Evolutionary conservation across 2,888 invertebrate genomes (phyloP).

Genomic region (Rhagophthalmus giganteus): DNA sequence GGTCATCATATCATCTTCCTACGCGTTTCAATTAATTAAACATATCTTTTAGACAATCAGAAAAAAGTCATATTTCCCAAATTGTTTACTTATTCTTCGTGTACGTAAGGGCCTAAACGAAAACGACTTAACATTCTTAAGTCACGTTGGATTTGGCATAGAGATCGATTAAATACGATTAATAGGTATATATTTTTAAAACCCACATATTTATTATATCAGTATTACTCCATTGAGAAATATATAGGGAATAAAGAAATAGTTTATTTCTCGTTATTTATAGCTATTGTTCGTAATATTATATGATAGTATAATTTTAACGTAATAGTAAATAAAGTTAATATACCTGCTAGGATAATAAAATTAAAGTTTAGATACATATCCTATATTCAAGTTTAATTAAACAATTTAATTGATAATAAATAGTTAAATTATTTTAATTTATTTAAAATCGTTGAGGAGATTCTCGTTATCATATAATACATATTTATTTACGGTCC

Average conservation of each 20-base stretch:
- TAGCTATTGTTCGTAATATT: constrained; percentile 5
- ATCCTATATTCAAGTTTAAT: constrained; percentile 25
- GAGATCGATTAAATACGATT: constrained; percentile 4
- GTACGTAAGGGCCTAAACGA: constrained; percentile 23
- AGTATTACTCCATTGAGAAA: no score
- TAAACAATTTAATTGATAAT: constrained; percentile 28
- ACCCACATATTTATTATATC: constrained; percentile 14
- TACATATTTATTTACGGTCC: no score
- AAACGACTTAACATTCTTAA: constrained; percentile 1
- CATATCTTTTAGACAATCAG: constrained; percentile 41
- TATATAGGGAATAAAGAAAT: constrained; percentile 7
- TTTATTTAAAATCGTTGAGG: constrained; percentile 12
- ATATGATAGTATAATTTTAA: not conserved
- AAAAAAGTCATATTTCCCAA: constrained; percentile 12
- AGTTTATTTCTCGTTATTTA: constrained; percentile 5
- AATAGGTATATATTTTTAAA: constrained; percentile 8
- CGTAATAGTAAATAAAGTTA: constrained; percentile 23
- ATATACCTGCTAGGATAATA: constrained; percentile 38
- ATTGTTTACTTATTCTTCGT: constrained; percentile 7
- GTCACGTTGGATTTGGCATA: constrained; percentile 10
- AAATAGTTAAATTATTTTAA: constrained; percentile 13
- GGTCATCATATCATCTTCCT: constrained; percentile 42
- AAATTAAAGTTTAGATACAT: constrained; percentile 41
- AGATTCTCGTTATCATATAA: no score
- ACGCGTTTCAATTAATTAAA: constrained; percentile 51